Percentiles rank a stretch among this genome's conserved stretches.
phyloP scores from a whole-genome alignment of 2,113 vertebrate genomes.

The Agapornis roseicollis region DNA sequence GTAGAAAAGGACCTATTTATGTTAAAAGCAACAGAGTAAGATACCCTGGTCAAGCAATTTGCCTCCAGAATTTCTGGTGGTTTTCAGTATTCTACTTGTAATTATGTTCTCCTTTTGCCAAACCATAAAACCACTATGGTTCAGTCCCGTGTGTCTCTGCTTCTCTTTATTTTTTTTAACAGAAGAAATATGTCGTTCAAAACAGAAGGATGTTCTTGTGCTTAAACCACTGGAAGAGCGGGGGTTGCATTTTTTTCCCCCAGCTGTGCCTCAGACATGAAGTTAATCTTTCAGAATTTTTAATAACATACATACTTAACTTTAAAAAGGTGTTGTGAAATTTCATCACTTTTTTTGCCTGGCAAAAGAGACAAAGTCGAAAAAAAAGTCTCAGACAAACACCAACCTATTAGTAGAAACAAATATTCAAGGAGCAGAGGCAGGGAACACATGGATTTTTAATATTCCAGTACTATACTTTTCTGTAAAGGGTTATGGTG shows the following conservation, averaged over 20 bases:
- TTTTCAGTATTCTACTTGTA: background rate
- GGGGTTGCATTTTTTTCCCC: background rate
- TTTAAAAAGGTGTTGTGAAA: background rate
- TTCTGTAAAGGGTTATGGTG: background rate
- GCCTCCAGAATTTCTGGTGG: background rate
- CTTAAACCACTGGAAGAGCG: background rate
- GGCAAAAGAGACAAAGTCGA: background rate
- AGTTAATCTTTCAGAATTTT: background rate
- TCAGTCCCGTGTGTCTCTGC: background rate
- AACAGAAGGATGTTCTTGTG: slow-evolving; percentile 17
- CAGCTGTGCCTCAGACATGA: background rate
- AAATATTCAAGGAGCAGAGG: background rate
- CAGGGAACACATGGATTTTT: background rate
- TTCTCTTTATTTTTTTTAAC: background rate
- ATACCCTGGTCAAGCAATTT: slow-evolving; percentile 1
- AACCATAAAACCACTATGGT: slow-evolving; percentile 7
- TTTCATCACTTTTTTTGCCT: background rate
- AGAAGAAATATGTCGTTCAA: background rate
- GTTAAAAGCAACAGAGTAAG: background rate
- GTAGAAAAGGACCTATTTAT: background rate
- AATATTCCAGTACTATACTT: background rate
- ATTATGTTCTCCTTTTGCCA: slow-evolving; percentile 23
- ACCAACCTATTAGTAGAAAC: background rate
- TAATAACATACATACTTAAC: background rate
- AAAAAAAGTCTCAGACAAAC: background rate